Evolutionary conservation across 2,888 invertebrate species (phyloP).

Genomic region (Andrena flavipes): DNA sequence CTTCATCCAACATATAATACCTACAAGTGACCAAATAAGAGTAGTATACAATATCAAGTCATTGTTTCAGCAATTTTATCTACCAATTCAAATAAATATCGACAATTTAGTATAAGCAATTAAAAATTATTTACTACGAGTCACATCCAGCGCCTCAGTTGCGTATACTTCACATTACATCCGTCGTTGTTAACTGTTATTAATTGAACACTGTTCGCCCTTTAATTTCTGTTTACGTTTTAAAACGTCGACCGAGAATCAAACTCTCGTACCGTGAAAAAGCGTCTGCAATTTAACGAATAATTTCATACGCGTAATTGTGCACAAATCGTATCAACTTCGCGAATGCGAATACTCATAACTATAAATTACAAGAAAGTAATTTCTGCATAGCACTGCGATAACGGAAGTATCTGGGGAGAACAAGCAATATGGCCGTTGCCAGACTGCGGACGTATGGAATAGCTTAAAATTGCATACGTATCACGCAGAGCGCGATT

Average conservation of each 20-base stretch:
- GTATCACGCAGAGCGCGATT: constrained; percentile 44
- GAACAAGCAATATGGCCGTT: constrained; percentile 57
- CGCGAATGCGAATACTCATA: constrained; percentile 45
- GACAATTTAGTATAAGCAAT: too few species aligned
- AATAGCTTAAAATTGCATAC: constrained; percentile 57
- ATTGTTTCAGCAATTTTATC: too few species aligned
- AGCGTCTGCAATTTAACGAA: not conserved
- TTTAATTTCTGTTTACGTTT: not conserved
- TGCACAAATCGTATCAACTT: constrained; percentile 49
- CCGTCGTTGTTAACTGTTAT: too few species aligned
- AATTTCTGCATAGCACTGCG: constrained; percentile 65
- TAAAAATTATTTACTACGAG: too few species aligned
- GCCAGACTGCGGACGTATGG: constrained; percentile 47
- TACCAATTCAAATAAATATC: too few species aligned
- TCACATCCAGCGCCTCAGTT: too few species aligned
- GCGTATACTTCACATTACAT: too few species aligned
- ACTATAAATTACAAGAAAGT: constrained; percentile 68
- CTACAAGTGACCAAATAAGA: too few species aligned
- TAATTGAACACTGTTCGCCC: too few species aligned
- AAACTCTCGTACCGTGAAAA: not conserved
- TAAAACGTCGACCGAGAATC: constrained; percentile 24
- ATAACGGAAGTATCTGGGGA: constrained; percentile 68
- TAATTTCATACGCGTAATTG: constrained; percentile 20
- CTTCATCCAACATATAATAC: too few species aligned
- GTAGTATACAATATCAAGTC: too few species aligned